Percentiles rank a stretch among this genome's conserved stretches.
phyloP scores from a whole-genome alignment of 2,888 invertebrate genomes.

The Mythimna vitellina region DNA sequence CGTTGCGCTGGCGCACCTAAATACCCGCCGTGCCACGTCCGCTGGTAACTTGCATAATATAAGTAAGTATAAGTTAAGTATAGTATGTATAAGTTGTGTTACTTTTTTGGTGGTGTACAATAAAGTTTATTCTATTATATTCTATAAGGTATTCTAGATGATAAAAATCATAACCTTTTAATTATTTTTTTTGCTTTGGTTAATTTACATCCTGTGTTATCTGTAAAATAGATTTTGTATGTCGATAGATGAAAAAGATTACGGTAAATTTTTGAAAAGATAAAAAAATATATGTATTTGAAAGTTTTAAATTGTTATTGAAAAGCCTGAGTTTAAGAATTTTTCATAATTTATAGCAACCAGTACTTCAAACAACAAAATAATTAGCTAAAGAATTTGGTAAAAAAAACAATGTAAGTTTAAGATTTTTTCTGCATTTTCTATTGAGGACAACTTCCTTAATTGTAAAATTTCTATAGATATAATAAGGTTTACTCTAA shows the following conservation, averaged over 20 bases:
- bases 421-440: too few species aligned
- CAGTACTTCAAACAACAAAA: neutral
- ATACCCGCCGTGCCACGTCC: conserved; percentile 55
- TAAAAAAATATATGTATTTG: neutral
- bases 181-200: neutral
- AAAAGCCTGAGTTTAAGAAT: neutral
- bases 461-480: too few species aligned
- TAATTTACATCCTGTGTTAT: neutral
- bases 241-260: neutral
- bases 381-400: neutral
- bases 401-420: neutral
- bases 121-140: too few species aligned
- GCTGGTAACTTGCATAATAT: conserved; percentile 58
- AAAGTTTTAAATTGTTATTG: neutral
- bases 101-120: too few species aligned
- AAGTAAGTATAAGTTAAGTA: too few species aligned
- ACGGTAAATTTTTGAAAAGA: neutral
- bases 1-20: conserved; percentile 61
- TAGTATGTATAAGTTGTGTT: too few species aligned
- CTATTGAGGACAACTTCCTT: too few species aligned
- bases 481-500: too few species aligned
- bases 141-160: conserved; percentile 7
- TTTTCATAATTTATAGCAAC: neutral
- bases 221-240: neutral
- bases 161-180: conserved; percentile 19